phyloP scores from a whole-genome alignment of 2,888 invertebrate genomes.

The Mythimna vitellina region DNA sequence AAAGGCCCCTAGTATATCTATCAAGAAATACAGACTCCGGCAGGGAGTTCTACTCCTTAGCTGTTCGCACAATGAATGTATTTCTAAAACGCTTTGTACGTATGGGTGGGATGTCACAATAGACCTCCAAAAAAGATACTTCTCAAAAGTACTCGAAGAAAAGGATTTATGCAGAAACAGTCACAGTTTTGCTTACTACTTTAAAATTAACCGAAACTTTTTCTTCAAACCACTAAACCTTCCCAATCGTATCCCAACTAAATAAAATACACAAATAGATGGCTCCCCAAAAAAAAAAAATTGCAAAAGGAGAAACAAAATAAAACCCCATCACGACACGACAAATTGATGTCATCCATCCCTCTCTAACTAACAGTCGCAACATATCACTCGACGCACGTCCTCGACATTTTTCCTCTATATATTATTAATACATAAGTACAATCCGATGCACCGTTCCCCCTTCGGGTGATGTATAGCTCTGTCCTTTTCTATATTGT shows the following conservation, averaged over 20 bases:
- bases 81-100: no score
- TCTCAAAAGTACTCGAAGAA: not conserved
- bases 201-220: conserved; percentile 14
- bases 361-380: conserved; percentile 89
- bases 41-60: no score
- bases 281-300: conserved; percentile 69
- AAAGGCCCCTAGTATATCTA: no score
- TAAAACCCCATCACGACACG: conserved; percentile 90
- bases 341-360: conserved; percentile 91
- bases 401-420: conserved; percentile 90
- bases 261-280: conserved; percentile 66
- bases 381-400: conserved; percentile 89
- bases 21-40: no score
- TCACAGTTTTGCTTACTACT: not conserved
- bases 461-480: conserved; percentile 73
- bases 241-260: conserved; percentile 54
- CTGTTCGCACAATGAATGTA: no score
- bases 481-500: conserved; percentile 89
- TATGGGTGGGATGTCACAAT: no score
- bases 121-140: no score
- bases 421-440: conserved; percentile 91
- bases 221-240: conserved; percentile 29
- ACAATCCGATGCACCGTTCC: conserved; percentile 82
- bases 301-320: conserved; percentile 87
- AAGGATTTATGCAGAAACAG: not conserved